A percentile compares a stretch with the other conserved stretches of the same genome.
Evolutionary conservation across 1,140 invertebrate species (phyloP).

Genomic region (Holcopasites calliopsidis): DNA sequence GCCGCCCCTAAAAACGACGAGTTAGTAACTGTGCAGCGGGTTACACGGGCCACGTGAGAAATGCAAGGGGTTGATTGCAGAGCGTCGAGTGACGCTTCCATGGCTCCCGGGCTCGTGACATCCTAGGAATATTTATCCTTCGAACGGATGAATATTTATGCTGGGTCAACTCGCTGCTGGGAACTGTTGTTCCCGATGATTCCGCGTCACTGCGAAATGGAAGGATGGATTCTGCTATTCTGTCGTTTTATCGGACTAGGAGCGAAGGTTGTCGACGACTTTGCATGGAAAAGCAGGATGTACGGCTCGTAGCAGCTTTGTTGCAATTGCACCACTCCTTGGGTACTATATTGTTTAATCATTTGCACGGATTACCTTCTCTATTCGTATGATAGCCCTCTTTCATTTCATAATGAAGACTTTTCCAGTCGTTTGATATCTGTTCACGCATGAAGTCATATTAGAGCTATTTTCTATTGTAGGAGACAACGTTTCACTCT

Average conservation of each 20-base stretch:
- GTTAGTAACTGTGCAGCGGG: conserved; percentile 12
- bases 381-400: no score
- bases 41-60: conserved; percentile 27
- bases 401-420: no score
- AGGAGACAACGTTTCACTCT: no score
- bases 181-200: conserved; percentile 29
- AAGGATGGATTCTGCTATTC: conserved; percentile 58
- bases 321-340: no score
- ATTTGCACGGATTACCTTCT: no score
- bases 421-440: no score
- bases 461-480: no score
- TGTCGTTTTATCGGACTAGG: background rate
- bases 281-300: background rate
- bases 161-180: conserved; percentile 24
- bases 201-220: background rate
- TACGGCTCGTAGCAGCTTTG: background rate
- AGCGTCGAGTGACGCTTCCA: background rate
- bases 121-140: conserved; percentile 68
- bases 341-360: no score
- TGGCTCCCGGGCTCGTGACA: background rate
- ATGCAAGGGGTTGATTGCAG: conserved; percentile 35
- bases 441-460: no score
- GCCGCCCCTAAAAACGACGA: no score
- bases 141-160: conserved; percentile 73
- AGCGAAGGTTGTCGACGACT: conserved; percentile 21